A percentile compares a stretch with the other conserved stretches of the same genome.
Evolutionary conservation across 2,888 invertebrate genomes (phyloP).

Genomic region (Masnerella sp.): DNA sequence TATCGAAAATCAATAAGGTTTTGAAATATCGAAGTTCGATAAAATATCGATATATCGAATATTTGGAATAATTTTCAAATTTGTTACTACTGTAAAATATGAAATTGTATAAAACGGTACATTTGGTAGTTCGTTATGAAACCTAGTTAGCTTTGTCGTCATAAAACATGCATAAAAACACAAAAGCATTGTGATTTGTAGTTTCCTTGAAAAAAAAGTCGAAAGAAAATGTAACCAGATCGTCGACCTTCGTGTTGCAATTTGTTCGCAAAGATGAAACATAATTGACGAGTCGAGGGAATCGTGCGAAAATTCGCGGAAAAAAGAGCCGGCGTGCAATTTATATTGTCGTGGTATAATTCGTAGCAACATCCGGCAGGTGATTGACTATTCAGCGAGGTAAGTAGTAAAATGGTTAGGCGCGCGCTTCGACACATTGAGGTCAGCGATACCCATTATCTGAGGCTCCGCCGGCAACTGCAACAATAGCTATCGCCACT

Average conservation of each 20-base stretch:
- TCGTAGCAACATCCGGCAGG: slow-evolving; percentile 48
- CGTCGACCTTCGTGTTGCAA: background rate
- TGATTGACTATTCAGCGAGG: slow-evolving; percentile 52
- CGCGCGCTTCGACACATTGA: slow-evolving; percentile 50
- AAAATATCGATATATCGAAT: no score
- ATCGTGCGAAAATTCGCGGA: slow-evolving; percentile 32
- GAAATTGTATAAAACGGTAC: no score
- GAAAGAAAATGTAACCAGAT: no score
- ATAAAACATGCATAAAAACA: no score
- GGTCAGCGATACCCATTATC: slow-evolving; percentile 55
- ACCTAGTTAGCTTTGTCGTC: no score
- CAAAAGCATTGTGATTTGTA: no score
- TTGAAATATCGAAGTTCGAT: no score
- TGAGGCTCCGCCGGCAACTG: slow-evolving; percentile 31
- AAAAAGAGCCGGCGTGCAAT: slow-evolving; percentile 19
- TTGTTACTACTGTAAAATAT: no score
- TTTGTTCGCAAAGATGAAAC: background rate
- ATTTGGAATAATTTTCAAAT: no score
- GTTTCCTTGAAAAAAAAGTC: no score
- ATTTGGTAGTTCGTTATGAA: no score
- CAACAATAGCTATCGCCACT: slow-evolving; percentile 31
- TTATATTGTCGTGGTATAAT: slow-evolving; percentile 42
- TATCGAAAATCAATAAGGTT: no score
- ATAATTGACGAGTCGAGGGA: background rate
- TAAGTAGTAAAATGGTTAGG: slow-evolving; percentile 47